These are phyloP conservation scores for Dorcus parallelipipedus DNA, from an alignment of 2,888 invertebrate genomes.

Conservation along the genomic window DNA sequence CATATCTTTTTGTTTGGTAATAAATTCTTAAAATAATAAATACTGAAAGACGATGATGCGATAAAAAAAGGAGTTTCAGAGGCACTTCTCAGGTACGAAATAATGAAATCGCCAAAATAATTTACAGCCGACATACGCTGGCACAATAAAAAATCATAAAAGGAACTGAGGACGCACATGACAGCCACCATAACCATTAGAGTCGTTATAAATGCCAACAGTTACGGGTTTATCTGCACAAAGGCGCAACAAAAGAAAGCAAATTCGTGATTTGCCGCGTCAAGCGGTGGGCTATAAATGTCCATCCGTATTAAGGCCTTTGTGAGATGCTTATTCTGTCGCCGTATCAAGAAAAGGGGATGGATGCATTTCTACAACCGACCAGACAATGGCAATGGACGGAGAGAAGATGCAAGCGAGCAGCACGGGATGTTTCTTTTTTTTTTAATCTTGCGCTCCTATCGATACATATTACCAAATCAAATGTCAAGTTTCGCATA, in stretches of 20 bases:
- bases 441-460: too few species aligned
- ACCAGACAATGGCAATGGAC: slow-evolving; percentile 15
- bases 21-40: too few species aligned
- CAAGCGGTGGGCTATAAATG: slow-evolving; percentile 42
- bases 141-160: slow-evolving; percentile 22
- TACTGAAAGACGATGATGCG: too few species aligned
- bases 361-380: slow-evolving; percentile 3
- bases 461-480: too few species aligned
- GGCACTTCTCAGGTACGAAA: neutral
- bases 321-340: slow-evolving; percentile 18
- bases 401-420: neutral
- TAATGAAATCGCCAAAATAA: slow-evolving; percentile 26
- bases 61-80: too few species aligned
- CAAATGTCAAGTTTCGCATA: too few species aligned
- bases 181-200: slow-evolving; percentile 41
- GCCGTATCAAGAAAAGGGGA: slow-evolving; percentile 15
- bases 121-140: slow-evolving; percentile 29
- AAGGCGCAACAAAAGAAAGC: slow-evolving; percentile 42
- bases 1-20: too few species aligned
- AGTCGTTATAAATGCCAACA: slow-evolving; percentile 43
- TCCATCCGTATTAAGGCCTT: slow-evolving; percentile 40
- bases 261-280: slow-evolving; percentile 45
- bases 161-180: slow-evolving; percentile 31
- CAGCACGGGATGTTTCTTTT: too few species aligned
- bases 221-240: slow-evolving; percentile 42